Evolutionary conservation across 1,140 invertebrate species (phyloP).

Genomic region (Pinna nobilis): DNA sequence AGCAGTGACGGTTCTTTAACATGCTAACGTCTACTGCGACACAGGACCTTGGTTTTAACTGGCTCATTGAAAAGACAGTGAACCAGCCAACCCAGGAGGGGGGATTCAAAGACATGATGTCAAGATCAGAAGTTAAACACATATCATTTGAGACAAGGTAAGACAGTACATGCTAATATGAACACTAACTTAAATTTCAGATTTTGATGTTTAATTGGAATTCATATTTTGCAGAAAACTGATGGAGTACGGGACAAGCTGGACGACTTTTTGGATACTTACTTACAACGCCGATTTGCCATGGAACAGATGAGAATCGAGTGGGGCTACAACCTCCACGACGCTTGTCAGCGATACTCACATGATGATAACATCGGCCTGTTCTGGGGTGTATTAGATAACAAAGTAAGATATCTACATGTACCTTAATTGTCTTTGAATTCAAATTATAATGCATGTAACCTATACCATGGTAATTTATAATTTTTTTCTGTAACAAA

Average conservation of each 20-base stretch:
- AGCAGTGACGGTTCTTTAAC: too few species aligned
- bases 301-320: constrained; percentile 69
- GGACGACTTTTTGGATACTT: constrained; percentile 67
- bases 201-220: neutral
- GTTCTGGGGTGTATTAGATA: constrained; percentile 66
- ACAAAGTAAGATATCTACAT: constrained; percentile 54
- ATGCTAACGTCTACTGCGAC: too few species aligned
- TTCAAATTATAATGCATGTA: neutral
- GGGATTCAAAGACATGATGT: too few species aligned
- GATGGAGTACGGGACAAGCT: constrained; percentile 64
- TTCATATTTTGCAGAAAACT: constrained; percentile 55
- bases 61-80: too few species aligned
- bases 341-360: constrained; percentile 70
- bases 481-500: too few species aligned
- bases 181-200: neutral
- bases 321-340: constrained; percentile 74
- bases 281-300: constrained; percentile 65
- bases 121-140: too few species aligned
- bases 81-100: too few species aligned
- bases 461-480: neutral
- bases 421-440: neutral
- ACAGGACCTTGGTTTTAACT: too few species aligned
- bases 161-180: too few species aligned
- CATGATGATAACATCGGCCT: constrained; percentile 67
- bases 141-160: too few species aligned